These are phyloP conservation scores for Gobius niger DNA, from an alignment of 2,113 vertebrate species.

Conservation along the genomic window DNA sequence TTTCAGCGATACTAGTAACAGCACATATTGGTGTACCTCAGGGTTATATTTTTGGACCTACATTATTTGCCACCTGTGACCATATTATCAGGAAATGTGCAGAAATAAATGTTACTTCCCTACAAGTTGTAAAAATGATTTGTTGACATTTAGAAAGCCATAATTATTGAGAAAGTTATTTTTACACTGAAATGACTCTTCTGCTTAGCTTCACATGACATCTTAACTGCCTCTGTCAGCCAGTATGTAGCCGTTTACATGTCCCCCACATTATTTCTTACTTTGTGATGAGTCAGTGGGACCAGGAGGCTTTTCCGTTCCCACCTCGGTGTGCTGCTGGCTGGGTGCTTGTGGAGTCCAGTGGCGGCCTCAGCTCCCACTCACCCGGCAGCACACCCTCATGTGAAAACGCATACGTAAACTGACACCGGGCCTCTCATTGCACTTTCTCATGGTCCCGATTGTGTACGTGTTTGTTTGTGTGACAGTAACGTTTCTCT, in stretches of 20 bases:
- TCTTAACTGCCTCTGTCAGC: not conserved
- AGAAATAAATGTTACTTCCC: not conserved
- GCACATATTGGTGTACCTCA: not conserved
- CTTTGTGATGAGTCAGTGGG: constrained; percentile 53
- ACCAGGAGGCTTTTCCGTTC: constrained; percentile 23
- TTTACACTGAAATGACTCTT: not conserved
- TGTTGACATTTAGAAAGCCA: not conserved
- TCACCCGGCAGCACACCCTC: constrained; percentile 41
- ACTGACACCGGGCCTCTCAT: constrained; percentile 70
- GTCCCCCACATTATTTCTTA: not conserved
- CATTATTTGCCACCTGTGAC: not conserved
- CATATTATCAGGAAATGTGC: not conserved
- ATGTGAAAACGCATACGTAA: constrained; percentile 66
- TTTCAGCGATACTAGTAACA: not conserved
- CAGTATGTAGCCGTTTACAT: not conserved
- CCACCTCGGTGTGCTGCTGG: constrained; percentile 56
- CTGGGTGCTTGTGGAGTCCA: constrained; percentile 37
- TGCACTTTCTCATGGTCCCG: constrained; percentile 67
- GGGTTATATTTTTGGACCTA: not conserved
- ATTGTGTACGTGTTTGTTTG: constrained; percentile 66
- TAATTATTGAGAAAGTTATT: no score
- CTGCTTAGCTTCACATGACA: not conserved
- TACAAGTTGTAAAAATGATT: not conserved
- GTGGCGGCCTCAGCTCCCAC: constrained; percentile 29
- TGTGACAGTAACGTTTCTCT: constrained; percentile 60